A percentile compares a stretch with the other conserved stretches of the same genome.
Conservation (phyloP, 2,888 invertebrate genomes). For the Barypeithes pellucidus region DNA sequence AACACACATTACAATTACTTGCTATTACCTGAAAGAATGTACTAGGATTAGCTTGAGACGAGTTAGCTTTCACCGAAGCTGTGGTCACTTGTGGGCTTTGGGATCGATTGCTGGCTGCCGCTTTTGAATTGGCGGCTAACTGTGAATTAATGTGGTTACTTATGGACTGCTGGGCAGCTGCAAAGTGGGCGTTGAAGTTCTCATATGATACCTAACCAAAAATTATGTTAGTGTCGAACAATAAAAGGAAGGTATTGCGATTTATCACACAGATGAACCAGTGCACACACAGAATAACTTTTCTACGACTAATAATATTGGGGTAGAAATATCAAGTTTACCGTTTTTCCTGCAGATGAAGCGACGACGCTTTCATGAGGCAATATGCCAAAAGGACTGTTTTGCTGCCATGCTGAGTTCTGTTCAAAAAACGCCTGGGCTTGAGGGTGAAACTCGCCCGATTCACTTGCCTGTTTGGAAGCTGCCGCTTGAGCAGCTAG, state of each 20-base stretch:
- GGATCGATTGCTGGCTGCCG: constrained; percentile 68
- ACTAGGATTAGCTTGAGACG: constrained; percentile 69
- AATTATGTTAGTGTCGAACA: too few relatives aligned
- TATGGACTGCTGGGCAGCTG: constrained; percentile 75
- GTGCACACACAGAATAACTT: neutral
- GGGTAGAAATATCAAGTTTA: too few relatives aligned
- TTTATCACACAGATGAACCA: too few relatives aligned
- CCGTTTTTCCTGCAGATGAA: constrained; percentile 72
- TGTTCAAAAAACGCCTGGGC: constrained; percentile 79
- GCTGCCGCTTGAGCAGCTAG: constrained; percentile 70
- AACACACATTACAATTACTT: neutral
- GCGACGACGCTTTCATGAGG: constrained; percentile 84
- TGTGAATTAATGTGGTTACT: constrained; percentile 79
- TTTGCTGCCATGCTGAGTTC: constrained; percentile 83
- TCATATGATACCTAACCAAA: constrained; percentile 73
- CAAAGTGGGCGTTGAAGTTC: constrained; percentile 82
- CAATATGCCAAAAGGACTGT: constrained; percentile 84
- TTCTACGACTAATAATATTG: neutral
- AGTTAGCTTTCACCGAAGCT: constrained; percentile 59
- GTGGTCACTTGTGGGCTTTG: constrained; percentile 70
- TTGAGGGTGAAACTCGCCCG: constrained; percentile 74
- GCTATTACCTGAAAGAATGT: constrained; percentile 77
- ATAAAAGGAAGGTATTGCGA: too few relatives aligned
- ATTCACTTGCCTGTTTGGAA: constrained; percentile 64
- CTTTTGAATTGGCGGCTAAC: constrained; percentile 66